phyloP scores from a whole-genome alignment of 2,797 vertebrate species.

The Steatocranus sp. region DNA sequence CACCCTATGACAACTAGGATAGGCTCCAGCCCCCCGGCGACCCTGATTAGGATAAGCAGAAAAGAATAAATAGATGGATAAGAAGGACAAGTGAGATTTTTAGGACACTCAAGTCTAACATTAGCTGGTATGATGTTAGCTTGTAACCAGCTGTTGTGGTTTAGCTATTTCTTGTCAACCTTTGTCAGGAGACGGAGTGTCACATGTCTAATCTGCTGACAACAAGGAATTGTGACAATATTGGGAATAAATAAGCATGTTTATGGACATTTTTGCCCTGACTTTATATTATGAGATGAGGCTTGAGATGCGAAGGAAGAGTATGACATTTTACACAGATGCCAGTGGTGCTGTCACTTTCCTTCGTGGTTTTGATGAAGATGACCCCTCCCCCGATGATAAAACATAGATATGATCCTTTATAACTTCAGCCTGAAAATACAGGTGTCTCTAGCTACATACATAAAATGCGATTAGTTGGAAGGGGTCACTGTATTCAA shows the following conservation, averaged over 20 bases:
- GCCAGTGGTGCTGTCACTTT: neutral
- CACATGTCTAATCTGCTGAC: neutral
- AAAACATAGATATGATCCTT: neutral
- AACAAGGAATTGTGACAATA: neutral
- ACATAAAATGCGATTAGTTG: neutral
- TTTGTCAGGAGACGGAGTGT: neutral
- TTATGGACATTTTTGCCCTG: neutral
- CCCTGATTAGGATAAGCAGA: neutral
- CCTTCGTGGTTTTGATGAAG: neutral
- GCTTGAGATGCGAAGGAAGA: neutral
- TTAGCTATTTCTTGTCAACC: neutral
- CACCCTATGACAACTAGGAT: neutral
- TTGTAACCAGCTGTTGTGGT: neutral
- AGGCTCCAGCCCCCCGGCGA: neutral
- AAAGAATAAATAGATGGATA: neutral
- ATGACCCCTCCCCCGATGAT: neutral
- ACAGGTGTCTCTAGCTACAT: neutral
- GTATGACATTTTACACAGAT: neutral
- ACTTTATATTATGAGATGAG: neutral
- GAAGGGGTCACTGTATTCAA: neutral
- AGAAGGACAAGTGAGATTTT: neutral
- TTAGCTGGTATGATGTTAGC: neutral
- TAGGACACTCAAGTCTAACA: neutral
- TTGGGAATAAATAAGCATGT: neutral
- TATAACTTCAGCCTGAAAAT: neutral